Evolutionary conservation across 2,888 invertebrate genomes (phyloP).

Genomic region (Phytoseiulus persimilis): DNA sequence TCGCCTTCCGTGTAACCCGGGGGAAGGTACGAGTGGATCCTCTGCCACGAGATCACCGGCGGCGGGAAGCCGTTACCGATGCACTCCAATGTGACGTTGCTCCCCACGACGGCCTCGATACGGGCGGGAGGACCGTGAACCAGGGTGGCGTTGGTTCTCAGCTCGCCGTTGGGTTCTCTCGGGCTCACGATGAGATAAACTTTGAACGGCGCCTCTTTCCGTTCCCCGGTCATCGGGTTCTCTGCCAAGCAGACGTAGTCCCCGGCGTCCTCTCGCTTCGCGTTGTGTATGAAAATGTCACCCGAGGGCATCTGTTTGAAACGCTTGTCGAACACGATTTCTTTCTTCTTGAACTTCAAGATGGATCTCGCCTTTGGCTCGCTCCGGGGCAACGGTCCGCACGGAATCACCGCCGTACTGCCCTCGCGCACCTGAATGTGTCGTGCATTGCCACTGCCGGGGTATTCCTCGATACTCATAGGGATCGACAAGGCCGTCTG

Average conservation of each 20-base stretch:
- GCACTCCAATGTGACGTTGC: constrained; percentile 26
- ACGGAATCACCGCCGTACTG: background rate
- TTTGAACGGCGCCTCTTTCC: constrained; percentile 11
- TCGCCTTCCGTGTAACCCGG: background rate
- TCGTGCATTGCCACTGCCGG: background rate
- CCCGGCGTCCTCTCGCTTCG: background rate
- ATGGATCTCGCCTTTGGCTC: background rate
- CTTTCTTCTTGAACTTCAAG: background rate
- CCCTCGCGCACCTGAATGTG: constrained; percentile 24
- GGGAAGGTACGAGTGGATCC: background rate
- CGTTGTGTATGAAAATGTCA: background rate
- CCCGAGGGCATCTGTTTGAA: constrained; percentile 24
- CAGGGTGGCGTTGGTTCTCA: constrained; percentile 15
- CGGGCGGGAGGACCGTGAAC: constrained; percentile 24
- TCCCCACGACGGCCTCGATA: constrained; percentile 32
- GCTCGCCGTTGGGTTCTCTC: background rate
- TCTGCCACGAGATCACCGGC: background rate
- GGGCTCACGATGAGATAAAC: constrained; percentile 7
- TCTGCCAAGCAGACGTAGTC: constrained; percentile 17
- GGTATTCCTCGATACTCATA: background rate
- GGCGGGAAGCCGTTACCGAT: constrained; percentile 11
- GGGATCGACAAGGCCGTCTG: constrained; percentile 17
- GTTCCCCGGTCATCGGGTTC: background rate
- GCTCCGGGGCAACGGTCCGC: constrained; percentile 10
- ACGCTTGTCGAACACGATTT: background rate